Base-by-base conservation (phyloP, 2,113 vertebrate genomes). In the Pavo muticus region DNA sequence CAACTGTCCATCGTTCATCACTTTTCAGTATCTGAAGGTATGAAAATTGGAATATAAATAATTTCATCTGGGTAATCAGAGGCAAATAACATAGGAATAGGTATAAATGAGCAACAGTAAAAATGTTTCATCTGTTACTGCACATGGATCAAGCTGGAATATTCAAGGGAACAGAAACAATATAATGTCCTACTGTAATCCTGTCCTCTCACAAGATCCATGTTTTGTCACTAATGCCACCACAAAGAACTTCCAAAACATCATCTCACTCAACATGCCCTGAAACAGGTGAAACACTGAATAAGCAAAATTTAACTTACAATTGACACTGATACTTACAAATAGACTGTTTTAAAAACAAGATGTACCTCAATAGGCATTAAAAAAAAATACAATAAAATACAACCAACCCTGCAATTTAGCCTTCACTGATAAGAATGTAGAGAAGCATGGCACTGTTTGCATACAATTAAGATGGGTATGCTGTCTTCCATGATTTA, bases 111-210 rank as follows among this genome's bases (percentile, higher is more conserved):
- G 0, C 19, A 87, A 47, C 15, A 35, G n/a, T 11, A 6, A 61
- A 54, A 71, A 64, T 19, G 32, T 48, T 91, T 76, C 30, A 32
- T 21, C 21, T 63, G 19, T 67, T 50, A 72, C 19, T 61, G 9
- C 4, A 25, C 44, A 47, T 47, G 27, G 25, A 73, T 78, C 63
- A 78, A 92, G 77, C 39, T 21, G 24, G 23, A 81, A 50, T 0
- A 0, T 64, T 56, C 27, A 54, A 3, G 10, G 6, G 17, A 30
- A 67, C 44, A 76, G 48, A 79, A 78, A 60, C 12, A 16, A 11
- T 3, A 35, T 1, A 14, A 68, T 0, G 0, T 30, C 13, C 35
- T 24, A 56, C 12, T 14, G 5, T 79, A 20, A 10, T 76, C 59
- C 47, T 20, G 5, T 13, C 45, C 63, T 47, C 30, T 37, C 56